Conservation (phyloP, 2,113 vertebrate genomes). For the Crotalus viridis region DNA sequence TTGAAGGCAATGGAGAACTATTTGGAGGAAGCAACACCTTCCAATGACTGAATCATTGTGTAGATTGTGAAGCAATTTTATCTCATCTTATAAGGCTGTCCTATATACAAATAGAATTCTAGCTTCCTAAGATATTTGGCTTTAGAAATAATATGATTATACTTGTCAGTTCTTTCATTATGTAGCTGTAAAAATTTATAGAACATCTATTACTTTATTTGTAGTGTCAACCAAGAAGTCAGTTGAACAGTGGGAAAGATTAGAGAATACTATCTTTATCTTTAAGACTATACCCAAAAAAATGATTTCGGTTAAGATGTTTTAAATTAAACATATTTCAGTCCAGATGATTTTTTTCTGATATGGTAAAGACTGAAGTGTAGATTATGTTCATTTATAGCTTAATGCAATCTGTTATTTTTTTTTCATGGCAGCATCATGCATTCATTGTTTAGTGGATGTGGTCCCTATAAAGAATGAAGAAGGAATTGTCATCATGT, state of each 20-base stretch:
- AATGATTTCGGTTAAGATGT: neutral
- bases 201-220: neutral
- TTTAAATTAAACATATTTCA: neutral
- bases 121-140: neutral
- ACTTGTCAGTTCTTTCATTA: neutral
- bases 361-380: neutral
- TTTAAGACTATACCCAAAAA: neutral
- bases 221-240: neutral
- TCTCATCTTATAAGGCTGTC: neutral
- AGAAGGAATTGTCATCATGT: conserved; percentile 92
- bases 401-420: neutral
- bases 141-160: neutral
- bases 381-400: neutral
- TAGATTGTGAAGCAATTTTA: neutral
- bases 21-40: neutral
- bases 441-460: conserved; percentile 90
- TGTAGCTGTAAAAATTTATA: neutral
- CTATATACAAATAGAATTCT: neutral
- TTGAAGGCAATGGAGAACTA: neutral
- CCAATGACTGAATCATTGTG: neutral
- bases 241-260: neutral
- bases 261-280: neutral
- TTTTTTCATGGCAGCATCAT: conserved; percentile 76
- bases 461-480: conserved; percentile 95
- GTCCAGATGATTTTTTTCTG: neutral